Conservation (phyloP, 2,797 vertebrate genomes). For the Platalea minor region DNA sequence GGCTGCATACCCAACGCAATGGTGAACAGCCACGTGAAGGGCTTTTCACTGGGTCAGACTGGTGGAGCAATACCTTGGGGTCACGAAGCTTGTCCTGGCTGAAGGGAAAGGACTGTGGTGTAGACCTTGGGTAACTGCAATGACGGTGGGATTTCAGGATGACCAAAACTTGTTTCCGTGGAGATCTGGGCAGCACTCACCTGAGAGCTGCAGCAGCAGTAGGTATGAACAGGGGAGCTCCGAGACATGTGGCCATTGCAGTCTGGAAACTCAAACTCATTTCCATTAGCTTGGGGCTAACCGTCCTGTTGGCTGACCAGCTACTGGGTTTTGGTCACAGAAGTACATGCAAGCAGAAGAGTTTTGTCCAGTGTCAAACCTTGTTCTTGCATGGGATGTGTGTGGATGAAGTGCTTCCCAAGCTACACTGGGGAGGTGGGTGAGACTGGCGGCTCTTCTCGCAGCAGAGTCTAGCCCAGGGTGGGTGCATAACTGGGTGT, state of each 20-base stretch:
- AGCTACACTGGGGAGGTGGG: not conserved
- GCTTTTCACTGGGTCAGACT: not conserved
- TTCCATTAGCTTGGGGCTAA: not conserved
- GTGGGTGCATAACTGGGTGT: not conserved
- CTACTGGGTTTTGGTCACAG: not conserved
- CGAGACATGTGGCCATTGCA: rapidly evolving
- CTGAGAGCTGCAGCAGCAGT: not conserved
- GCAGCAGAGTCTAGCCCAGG: not conserved
- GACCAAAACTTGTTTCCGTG: not conserved
- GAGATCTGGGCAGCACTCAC: not conserved
- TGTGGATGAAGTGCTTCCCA: not conserved
- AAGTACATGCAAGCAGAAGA: not conserved
- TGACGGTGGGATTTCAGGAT: not conserved
- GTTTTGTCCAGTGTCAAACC: not conserved
- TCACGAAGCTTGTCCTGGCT: not conserved
- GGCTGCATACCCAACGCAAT: not conserved
- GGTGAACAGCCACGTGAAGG: not conserved
- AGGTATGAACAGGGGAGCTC: not conserved
- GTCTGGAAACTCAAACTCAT: not conserved
- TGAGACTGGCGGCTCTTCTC: not conserved
- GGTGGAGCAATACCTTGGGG: not conserved
- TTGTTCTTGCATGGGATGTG: not conserved
- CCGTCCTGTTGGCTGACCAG: not conserved
- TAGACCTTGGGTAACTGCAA: not conserved
- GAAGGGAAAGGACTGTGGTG: not conserved